Evolutionary conservation across 2,888 invertebrate genomes (phyloP).

Genomic region (Eueremaeus valkanovi): DNA sequence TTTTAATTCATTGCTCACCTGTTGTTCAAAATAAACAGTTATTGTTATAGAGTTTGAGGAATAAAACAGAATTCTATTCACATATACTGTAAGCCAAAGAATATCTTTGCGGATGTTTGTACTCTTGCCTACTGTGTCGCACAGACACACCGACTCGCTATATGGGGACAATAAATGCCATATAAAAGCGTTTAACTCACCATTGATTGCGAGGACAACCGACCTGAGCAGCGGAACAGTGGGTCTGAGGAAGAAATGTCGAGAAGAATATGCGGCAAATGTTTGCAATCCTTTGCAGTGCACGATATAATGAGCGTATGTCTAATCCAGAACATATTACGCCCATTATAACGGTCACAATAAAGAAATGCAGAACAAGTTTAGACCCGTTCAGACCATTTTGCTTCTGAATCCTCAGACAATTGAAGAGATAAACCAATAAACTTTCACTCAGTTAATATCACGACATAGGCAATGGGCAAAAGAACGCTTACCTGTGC

Average conservation of each 20-base stretch:
- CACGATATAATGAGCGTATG: slow-evolving; percentile 41
- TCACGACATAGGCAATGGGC: not conserved
- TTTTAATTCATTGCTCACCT: not conserved
- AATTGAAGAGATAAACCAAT: not conserved
- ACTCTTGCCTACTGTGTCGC: not conserved
- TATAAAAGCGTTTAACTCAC: not conserved
- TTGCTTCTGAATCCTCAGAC: not conserved
- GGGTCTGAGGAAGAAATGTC: not conserved
- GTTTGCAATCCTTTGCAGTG: slow-evolving; percentile 30
- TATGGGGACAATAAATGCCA: not conserved
- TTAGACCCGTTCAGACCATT: not conserved
- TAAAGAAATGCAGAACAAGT: not conserved
- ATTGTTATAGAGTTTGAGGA: not conserved
- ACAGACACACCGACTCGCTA: too few species aligned
- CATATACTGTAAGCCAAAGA: not conserved
- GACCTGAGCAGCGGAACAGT: not conserved
- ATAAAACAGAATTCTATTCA: not conserved
- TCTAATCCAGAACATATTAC: slow-evolving; percentile 6
- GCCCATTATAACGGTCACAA: slow-evolving; percentile 44
- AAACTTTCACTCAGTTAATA: not conserved
- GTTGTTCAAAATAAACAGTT: not conserved
- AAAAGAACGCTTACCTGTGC: not conserved
- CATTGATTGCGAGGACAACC: not conserved
- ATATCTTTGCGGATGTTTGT: not conserved
- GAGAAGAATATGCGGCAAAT: not conserved